A percentile compares a stretch with the other conserved stretches of the same genome.
phyloP scores from a whole-genome alignment of 2,888 invertebrate species.

The Limnephilus rhombicus region DNA sequence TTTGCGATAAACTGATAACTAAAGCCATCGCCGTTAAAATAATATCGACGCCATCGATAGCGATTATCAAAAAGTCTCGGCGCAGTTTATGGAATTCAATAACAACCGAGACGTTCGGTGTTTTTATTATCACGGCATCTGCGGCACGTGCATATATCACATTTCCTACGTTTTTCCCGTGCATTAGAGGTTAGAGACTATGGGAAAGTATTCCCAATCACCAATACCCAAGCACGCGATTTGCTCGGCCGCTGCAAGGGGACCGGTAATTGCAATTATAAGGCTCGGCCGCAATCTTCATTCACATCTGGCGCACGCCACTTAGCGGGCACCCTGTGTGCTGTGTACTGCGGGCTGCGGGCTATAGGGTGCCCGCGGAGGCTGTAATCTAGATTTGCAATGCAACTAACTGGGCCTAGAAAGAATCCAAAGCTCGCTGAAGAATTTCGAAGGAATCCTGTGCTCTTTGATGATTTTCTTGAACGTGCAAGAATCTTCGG shows the following conservation, averaged over 20 bases:
- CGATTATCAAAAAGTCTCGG: constrained; percentile 19
- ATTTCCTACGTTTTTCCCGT: constrained; percentile 38
- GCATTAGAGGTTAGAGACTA: constrained; percentile 25
- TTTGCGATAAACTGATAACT: background rate
- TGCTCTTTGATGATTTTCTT: background rate
- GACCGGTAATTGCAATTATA: constrained; percentile 59
- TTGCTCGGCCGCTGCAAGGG: constrained; percentile 1
- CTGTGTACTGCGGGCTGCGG: background rate
- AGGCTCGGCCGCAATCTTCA: constrained; percentile 45
- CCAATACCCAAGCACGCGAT: constrained; percentile 45
- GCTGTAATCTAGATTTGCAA: constrained; percentile 38
- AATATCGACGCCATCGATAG: constrained; percentile 23
- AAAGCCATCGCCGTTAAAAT: background rate
- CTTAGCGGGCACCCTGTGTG: constrained; percentile 39
- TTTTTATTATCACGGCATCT: constrained; percentile 45
- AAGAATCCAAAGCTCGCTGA: background rate
- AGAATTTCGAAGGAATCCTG: background rate
- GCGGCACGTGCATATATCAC: constrained; percentile 45
- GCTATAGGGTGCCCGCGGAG: background rate
- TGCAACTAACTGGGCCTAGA: constrained; percentile 28
- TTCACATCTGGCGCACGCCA: constrained; percentile 59
- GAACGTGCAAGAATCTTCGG: background rate
- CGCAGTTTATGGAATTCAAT: constrained; percentile 45
- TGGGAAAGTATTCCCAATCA: constrained; percentile 45
- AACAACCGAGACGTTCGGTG: constrained; percentile 37